A percentile compares a stretch with the other conserved stretches of the same genome.
Evolutionary conservation across 2,113 vertebrate species (phyloP).

Genomic region (Procavia capensis): DNA sequence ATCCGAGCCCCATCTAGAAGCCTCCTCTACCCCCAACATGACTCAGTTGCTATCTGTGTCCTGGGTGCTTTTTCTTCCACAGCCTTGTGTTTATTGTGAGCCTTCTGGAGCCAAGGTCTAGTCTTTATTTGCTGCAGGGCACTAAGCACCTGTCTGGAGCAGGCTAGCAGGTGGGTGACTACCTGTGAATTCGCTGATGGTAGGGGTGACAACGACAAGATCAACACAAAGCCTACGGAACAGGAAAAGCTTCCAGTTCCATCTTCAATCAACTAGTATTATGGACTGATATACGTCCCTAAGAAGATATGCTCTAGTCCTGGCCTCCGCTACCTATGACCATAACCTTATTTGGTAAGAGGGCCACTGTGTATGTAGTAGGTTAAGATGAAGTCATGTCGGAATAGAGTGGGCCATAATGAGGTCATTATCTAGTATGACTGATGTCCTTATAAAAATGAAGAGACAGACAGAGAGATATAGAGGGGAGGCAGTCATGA

Average conservation of each 20-base stretch:
- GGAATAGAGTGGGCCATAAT: neutral
- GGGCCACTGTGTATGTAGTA: neutral
- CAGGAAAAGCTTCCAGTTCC: neutral
- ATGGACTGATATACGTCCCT: neutral
- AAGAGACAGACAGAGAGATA: neutral
- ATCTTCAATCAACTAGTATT: neutral
- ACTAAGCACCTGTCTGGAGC: neutral
- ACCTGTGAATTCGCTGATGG: neutral
- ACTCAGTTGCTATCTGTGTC: neutral
- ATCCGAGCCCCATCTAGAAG: neutral
- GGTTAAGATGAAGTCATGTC: neutral
- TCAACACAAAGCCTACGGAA: neutral
- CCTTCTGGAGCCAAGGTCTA: neutral
- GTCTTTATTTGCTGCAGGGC: neutral
- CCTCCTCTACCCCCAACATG: neutral
- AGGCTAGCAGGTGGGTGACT: neutral
- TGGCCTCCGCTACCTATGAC: neutral
- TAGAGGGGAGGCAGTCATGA: neutral
- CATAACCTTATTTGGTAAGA: neutral
- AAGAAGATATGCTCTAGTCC: neutral
- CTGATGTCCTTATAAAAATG: neutral
- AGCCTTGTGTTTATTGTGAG: neutral
- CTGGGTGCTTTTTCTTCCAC: neutral
- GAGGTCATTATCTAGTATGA: neutral
- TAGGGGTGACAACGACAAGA: neutral